Evolutionary conservation across 2,888 invertebrate genomes (phyloP).

Genomic region (Drosophila prolongata): DNA sequence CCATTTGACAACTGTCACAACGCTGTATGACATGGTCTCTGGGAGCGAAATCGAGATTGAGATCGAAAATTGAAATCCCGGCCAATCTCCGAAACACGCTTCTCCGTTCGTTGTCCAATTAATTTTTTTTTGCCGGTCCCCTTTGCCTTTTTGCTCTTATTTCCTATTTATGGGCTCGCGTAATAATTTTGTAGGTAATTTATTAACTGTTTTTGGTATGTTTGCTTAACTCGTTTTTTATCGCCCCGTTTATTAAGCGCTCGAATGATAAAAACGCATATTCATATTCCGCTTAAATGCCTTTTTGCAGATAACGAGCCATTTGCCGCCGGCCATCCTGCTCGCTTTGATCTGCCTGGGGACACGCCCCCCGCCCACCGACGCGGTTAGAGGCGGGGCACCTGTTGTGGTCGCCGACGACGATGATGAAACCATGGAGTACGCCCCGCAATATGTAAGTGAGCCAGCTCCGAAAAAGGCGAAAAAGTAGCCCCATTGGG

Average conservation of each 20-base stretch:
- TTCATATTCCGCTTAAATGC: conserved; percentile 74
- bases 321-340: conserved; percentile 38
- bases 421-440: conserved; percentile 80
- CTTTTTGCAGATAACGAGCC: conserved; percentile 65
- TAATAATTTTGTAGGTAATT: conserved; percentile 79
- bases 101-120: conserved; percentile 41
- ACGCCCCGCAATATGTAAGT: conserved; percentile 84
- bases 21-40: conserved; percentile 71
- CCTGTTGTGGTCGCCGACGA: conserved; percentile 63
- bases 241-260: conserved; percentile 72
- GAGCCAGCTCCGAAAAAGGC: neutral
- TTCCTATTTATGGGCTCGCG: conserved; percentile 59
- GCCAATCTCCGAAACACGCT: conserved; percentile 32
- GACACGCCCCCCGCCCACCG: conserved; percentile 53
- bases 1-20: conserved; percentile 78
- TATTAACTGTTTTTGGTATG: conserved; percentile 65
- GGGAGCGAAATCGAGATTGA: conserved; percentile 11
- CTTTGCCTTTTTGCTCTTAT: conserved; percentile 9
- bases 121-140: conserved; percentile 24
- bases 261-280: conserved; percentile 69
- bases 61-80: conserved; percentile 3
- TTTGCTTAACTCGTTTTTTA: conserved; percentile 72
- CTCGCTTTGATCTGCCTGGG: conserved; percentile 47
- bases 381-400: conserved; percentile 39
- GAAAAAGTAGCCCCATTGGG: conserved; percentile 1